Evolutionary conservation across 2,113 vertebrate genomes (phyloP).

Genomic region (Semicossyphus pulcher): DNA sequence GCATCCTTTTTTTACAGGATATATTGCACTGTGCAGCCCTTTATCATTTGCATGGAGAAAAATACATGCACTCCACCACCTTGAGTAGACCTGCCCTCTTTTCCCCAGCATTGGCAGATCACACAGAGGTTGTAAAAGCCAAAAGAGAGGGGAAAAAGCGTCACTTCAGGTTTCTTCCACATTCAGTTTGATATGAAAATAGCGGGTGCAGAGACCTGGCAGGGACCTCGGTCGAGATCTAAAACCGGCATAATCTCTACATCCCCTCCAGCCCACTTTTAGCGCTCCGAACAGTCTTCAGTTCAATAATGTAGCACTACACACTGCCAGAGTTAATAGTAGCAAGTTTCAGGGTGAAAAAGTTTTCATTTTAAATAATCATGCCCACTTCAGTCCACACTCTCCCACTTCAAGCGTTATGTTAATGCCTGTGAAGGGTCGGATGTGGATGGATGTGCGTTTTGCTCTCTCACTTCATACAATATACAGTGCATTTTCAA

Average conservation of each 20-base stretch:
- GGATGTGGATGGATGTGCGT: constrained; percentile 33
- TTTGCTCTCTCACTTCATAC: constrained; percentile 40
- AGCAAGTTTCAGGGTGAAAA: constrained; percentile 59
- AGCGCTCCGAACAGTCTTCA: constrained; percentile 37
- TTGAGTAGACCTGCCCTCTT: background rate
- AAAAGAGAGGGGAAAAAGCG: constrained; percentile 32
- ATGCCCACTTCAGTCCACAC: constrained; percentile 49
- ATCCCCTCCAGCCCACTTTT: constrained; percentile 56
- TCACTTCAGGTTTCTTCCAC: constrained; percentile 34
- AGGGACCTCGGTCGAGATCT: constrained; percentile 40
- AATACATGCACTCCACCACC: constrained; percentile 15
- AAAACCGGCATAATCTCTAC: constrained; percentile 53
- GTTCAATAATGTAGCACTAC: constrained; percentile 73
- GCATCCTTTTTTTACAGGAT: background rate
- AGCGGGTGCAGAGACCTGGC: constrained; percentile 29
- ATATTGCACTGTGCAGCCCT: background rate
- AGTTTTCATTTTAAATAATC: constrained; percentile 72
- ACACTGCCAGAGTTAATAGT: constrained; percentile 62
- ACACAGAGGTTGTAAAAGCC: constrained; percentile 23
- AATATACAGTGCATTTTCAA: constrained; percentile 54
- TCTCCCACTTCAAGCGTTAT: constrained; percentile 39
- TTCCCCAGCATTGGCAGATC: background rate
- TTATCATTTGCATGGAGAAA: constrained; percentile 17
- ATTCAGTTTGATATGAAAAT: constrained; percentile 59
- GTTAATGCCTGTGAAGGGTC: constrained; percentile 46